These are phyloP conservation scores for Podiceps cristatus DNA, from an alignment of 2,113 vertebrate species.

Conservation along the genomic window DNA sequence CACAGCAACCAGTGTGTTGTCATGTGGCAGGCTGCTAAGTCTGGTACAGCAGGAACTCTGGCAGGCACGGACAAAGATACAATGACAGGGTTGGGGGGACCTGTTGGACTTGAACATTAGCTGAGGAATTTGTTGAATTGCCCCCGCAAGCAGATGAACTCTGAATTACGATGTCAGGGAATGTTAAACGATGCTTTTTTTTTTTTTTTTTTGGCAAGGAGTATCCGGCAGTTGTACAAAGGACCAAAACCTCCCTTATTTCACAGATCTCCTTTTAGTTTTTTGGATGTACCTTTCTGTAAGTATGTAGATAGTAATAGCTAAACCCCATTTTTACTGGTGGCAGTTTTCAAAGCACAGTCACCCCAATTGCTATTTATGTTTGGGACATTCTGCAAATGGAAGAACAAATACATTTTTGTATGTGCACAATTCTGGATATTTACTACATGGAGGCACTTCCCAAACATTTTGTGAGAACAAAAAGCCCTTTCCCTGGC, in stretches of 20 bases:
- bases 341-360: background rate
- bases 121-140: background rate
- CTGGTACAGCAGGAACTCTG: background rate
- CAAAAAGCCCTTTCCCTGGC: constrained; percentile 37
- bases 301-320: background rate
- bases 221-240: background rate
- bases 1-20: fast-evolving
- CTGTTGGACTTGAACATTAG: background rate
- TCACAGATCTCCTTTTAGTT: background rate
- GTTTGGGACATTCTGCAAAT: background rate
- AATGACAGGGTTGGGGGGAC: fast-evolving
- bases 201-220: background rate
- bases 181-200: fast-evolving
- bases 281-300: background rate
- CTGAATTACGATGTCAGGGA: background rate
- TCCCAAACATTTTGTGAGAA: constrained; percentile 22
- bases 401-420: background rate
- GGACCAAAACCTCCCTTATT: background rate
- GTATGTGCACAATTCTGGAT: background rate
- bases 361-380: background rate
- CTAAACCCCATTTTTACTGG: background rate
- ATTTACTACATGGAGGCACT: background rate
- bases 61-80: background rate
- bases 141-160: background rate
- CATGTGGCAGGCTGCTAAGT: background rate